Conservation (phyloP, 2,888 invertebrate species). For the Nemurella pictetii region DNA sequence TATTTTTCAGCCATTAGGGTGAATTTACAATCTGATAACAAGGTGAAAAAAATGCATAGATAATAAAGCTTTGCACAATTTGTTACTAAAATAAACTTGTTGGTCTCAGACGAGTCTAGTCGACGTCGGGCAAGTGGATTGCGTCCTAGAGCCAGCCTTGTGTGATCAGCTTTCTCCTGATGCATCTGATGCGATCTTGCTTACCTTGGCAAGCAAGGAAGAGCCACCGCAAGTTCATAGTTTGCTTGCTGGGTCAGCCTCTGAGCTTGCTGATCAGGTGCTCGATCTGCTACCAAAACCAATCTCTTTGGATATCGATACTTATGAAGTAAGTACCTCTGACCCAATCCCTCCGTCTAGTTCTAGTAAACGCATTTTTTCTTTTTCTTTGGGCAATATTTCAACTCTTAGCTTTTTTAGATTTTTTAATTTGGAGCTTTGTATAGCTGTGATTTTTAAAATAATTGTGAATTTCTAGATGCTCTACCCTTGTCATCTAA, state of each 20-base stretch:
- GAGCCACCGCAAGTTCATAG: background rate
- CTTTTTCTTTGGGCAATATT: no score
- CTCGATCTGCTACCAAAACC: conserved; percentile 65
- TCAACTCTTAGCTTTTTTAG: no score
- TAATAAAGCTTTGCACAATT: no score
- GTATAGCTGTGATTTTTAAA: no score
- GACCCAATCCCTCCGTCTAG: background rate
- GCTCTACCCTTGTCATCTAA: background rate
- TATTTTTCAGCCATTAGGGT: no score
- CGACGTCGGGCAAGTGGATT: conserved; percentile 59
- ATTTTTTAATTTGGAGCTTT: no score
- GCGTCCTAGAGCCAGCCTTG: conserved; percentile 52
- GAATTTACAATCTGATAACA: no score
- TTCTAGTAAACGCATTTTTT: no score
- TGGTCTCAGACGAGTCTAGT: conserved; percentile 50
- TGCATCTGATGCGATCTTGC: background rate
- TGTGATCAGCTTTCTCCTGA: conserved; percentile 48
- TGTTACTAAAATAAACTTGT: no score
- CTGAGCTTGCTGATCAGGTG: conserved; percentile 62
- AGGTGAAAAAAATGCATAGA: no score
- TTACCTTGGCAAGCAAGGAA: background rate
- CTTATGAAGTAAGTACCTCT: conserved; percentile 60
- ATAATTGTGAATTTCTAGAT: background rate
- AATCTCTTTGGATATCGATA: conserved; percentile 57
- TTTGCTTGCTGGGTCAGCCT: conserved; percentile 44